Evolutionary conservation across 1,140 invertebrate genomes (phyloP).

Genomic region (Caenorhabditis remanei): DNA sequence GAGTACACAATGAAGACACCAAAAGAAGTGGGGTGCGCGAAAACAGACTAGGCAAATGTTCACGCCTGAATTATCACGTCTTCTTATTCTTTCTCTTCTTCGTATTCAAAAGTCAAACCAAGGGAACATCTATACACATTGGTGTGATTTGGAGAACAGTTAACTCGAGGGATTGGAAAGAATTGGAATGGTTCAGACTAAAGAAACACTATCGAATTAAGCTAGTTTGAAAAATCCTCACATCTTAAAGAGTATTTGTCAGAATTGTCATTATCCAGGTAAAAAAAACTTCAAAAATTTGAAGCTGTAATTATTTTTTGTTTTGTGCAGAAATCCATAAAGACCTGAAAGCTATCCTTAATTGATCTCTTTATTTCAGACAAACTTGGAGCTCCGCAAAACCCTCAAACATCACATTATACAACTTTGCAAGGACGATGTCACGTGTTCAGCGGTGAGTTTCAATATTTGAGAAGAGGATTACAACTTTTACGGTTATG

Average conservation of each 20-base stretch:
- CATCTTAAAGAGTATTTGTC: no score
- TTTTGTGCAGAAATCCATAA: no score
- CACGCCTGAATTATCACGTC: constrained; percentile 43
- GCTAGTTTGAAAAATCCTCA: no score
- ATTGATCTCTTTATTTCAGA: constrained; percentile 15
- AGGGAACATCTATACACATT: neutral
- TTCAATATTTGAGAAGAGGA: constrained; percentile 2
- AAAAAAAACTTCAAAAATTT: no score
- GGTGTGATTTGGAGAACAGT: no score
- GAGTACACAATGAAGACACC: constrained; percentile 23
- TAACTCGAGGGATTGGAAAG: no score
- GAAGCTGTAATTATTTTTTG: no score
- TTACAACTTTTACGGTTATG: neutral
- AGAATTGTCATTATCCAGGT: no score
- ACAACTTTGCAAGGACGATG: constrained; percentile 59
- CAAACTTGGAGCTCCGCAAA: constrained; percentile 35
- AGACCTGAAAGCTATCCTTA: no score
- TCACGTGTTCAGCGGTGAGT: constrained; percentile 54
- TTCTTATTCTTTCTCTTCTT: neutral
- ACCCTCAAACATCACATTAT: constrained; percentile 59
- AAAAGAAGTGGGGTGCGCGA: constrained; percentile 10
- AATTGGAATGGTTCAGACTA: no score
- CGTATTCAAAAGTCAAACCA: neutral
- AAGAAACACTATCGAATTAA: no score
- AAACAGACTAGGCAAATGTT: constrained; percentile 16